phyloP scores from a whole-genome alignment of 2,113 vertebrate species.

The Grammomys dolichurus region DNA sequence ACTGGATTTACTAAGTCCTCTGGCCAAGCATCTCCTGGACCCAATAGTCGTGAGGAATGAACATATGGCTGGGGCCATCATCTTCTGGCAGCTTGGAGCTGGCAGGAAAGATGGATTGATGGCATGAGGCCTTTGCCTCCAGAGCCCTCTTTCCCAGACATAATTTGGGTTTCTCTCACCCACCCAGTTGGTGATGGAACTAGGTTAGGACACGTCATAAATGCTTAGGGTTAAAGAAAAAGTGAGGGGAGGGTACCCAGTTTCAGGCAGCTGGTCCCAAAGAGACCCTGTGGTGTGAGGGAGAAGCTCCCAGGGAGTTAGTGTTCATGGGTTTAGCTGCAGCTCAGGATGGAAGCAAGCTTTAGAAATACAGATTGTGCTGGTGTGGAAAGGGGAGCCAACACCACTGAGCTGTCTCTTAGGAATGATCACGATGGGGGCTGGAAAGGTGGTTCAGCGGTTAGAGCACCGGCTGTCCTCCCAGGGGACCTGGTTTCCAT shows the following conservation, averaged over 20 bases:
- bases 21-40: background rate
- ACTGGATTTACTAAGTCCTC: background rate
- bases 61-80: background rate
- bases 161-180: background rate
- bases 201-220: background rate
- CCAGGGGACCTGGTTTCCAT: background rate
- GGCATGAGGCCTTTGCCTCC: background rate
- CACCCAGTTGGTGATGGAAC: background rate
- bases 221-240: conserved; percentile 25
- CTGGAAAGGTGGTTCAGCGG: background rate
- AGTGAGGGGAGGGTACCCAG: background rate
- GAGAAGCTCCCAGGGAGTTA: background rate
- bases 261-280: background rate
- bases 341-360: background rate
- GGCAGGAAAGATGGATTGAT: background rate
- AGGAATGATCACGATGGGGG: background rate
- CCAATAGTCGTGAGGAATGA: background rate
- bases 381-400: background rate
- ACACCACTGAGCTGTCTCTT: background rate
- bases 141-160: background rate
- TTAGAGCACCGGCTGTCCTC: background rate
- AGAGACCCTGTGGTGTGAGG: background rate
- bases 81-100: background rate
- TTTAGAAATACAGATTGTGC: background rate
- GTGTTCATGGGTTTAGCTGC: background rate